Conservation (phyloP, 2,113 vertebrate species). For the Daubentonia madagascariensis region DNA sequence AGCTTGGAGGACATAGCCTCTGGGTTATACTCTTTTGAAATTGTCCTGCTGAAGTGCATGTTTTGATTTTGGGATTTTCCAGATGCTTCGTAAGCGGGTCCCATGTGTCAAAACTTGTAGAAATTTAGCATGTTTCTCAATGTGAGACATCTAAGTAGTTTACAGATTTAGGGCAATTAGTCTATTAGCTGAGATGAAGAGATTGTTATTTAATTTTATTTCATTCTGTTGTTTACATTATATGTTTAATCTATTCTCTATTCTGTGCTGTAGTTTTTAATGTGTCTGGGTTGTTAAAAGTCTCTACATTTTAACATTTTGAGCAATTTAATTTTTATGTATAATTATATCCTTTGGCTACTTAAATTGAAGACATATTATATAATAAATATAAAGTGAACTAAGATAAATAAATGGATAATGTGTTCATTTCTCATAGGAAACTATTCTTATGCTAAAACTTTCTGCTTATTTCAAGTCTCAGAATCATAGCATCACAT, state of each 20-base stretch:
- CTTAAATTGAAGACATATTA: not conserved
- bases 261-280: conserved; percentile 1
- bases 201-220: not conserved
- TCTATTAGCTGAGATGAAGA: not conserved
- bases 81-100: conserved; percentile 52
- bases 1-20: conserved; percentile 40
- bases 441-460: not conserved
- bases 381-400: not conserved
- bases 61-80: conserved; percentile 57
- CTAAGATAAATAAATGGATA: not conserved
- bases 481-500: not conserved
- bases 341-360: not conserved
- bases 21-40: conserved; percentile 61
- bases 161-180: not conserved
- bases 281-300: conserved; percentile 26
- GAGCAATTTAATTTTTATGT: conserved; percentile 38
- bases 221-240: conserved; percentile 3
- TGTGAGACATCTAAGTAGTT: not conserved
- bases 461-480: not conserved
- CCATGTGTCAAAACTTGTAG: conserved; percentile 33
- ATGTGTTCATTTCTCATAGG: not conserved
- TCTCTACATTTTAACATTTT: not conserved
- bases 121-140: conserved; percentile 34
- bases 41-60: conserved; percentile 19
- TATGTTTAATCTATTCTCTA: not conserved